A percentile compares a stretch with the other conserved stretches of the same genome.
Conservation (phyloP, 2,113 vertebrate genomes). For the Aix galericulata region DNA sequence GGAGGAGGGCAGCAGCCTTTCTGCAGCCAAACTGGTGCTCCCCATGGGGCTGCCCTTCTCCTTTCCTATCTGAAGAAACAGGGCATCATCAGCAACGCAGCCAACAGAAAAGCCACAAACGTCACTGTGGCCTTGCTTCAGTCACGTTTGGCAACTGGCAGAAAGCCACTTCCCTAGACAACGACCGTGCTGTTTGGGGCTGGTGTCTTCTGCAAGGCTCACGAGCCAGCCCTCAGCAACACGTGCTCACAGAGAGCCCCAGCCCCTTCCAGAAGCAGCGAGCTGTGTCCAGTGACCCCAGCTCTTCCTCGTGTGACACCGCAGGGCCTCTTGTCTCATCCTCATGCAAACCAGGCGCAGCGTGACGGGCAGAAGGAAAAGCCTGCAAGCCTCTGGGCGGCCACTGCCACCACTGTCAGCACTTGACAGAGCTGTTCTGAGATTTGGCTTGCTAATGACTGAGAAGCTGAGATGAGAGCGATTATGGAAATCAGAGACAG, state of each 20-base stretch:
- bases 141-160: fast-evolving
- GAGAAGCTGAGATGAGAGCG: background rate
- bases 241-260: background rate
- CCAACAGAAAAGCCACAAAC: constrained; percentile 10
- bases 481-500: constrained; percentile 52
- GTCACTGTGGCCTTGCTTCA: background rate
- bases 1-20: background rate
- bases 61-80: background rate
- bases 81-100: background rate
- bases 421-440: background rate
- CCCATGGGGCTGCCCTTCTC: background rate
- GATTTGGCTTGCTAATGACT: constrained; percentile 62
- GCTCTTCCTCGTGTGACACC: background rate
- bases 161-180: background rate
- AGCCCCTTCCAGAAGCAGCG: background rate
- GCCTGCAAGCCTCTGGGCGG: background rate
- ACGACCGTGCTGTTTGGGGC: background rate
- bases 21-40: background rate
- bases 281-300: background rate
- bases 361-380: background rate
- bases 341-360: background rate
- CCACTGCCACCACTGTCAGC: background rate
- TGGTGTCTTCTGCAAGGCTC: background rate
- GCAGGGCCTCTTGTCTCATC: background rate
- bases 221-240: background rate